A percentile compares a stretch with the other conserved stretches of the same genome.
Conservation (phyloP, 2,797 vertebrate species). For the Coregonus suidteri region DNA sequence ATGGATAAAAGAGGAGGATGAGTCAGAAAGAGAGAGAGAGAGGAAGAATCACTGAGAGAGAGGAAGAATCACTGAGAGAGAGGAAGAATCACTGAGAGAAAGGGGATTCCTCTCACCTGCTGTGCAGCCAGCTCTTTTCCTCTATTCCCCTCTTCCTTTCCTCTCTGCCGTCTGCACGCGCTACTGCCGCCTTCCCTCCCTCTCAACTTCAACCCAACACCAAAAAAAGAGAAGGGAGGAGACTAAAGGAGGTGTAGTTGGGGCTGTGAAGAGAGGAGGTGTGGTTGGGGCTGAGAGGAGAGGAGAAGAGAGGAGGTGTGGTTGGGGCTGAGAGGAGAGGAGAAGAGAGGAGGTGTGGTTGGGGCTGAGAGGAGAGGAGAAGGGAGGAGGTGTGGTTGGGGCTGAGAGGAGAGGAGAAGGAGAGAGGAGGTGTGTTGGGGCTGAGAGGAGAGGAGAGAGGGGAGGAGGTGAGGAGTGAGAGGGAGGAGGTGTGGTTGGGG, state of each 20-base stretch:
- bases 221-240: conserved; percentile 6
- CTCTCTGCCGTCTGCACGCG: conserved; percentile 31
- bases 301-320: no score
- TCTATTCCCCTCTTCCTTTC: conserved; percentile 44
- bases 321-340: neutral
- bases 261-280: neutral
- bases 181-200: conserved; percentile 28
- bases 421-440: no score
- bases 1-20: neutral
- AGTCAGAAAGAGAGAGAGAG: neutral
- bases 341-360: neutral
- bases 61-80: conserved; percentile 11
- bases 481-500: neutral
- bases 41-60: conserved; percentile 4
- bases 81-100: conserved; percentile 9
- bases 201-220: conserved; percentile 41
- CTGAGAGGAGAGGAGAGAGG: no score
- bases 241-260: conserved; percentile 28
- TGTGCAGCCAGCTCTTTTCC: conserved; percentile 50
- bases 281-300: neutral
- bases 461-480: neutral
- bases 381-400: neutral
- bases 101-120: conserved; percentile 60
- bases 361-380: neutral
- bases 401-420: neutral